Percentiles rank a stretch among this genome's conserved stretches.
phyloP scores from a whole-genome alignment of 37 sponge, comb jelly and placozoan species.

The Eunapius fragilis region DNA sequence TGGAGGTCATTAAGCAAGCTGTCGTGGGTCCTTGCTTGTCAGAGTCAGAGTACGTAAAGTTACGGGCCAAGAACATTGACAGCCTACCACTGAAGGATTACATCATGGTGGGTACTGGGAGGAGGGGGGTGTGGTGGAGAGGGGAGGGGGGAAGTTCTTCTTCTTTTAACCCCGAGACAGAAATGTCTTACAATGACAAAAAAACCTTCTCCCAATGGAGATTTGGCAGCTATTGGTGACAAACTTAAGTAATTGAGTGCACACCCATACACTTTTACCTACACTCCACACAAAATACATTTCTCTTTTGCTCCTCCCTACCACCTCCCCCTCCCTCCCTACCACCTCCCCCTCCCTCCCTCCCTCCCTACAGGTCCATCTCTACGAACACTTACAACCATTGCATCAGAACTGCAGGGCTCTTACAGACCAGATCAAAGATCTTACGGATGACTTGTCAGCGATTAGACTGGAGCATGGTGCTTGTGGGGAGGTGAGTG shows the following conservation, averaged over 20 bases:
- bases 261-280: too few relatives aligned
- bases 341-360: background rate
- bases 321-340: background rate
- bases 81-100: conserved; percentile 23
- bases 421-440: conserved; percentile 9
- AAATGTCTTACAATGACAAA: too few relatives aligned
- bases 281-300: too few relatives aligned
- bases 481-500: background rate
- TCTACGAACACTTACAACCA: conserved; percentile 37
- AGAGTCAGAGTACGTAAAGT: background rate
- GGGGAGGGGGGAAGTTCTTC: background rate
- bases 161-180: too few relatives aligned
- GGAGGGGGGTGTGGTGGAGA: background rate
- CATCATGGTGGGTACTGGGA: conserved; percentile 4
- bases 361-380: conserved; percentile 8
- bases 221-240: too few relatives aligned
- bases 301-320: too few relatives aligned
- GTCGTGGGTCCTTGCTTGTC: conserved; percentile 10
- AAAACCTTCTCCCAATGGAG: too few relatives aligned
- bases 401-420: conserved; percentile 28
- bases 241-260: too few relatives aligned
- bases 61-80: background rate
- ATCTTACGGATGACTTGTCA: conserved; percentile 13
- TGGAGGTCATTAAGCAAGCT: conserved; percentile 15
- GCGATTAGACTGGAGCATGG: background rate